Evolutionary conservation across 53 echinoderm and acorn worm species (phyloP), one percentile per base, ranked within the genome.

Genomic region (Henricia sp.): DNA sequence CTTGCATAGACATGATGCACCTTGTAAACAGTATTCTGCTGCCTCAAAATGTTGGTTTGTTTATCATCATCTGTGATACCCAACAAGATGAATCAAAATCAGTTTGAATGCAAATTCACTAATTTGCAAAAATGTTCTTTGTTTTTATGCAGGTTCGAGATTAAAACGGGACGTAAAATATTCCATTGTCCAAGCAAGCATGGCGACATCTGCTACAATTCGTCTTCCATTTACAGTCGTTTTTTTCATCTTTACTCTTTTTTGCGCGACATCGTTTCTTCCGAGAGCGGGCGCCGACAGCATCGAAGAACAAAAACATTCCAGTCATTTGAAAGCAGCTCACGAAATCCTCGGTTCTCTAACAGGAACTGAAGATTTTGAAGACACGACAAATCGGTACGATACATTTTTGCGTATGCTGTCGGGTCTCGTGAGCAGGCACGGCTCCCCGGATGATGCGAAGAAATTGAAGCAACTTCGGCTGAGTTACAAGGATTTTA

Each of bases 391-490:
- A 19, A 11, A 33, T 44, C 29, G 20, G 20, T 39, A 43, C 12
- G 59, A 76, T 26, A 37, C 14, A 58, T 13, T 50, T 8, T 17
- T 80, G 50, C 30, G 23, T 1, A 21, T 32, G 0, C 34, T 80
- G 32, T 27, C 48, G 9, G 42, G 46, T 48, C 30, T 80, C 14
- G 42, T 77, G 2, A 30, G 16, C 42, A 40, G 13, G 24, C 44
- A 62, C 32, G 64, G 20, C 33, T 3, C 28, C 1, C 44, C 12
- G 0, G 64, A 80, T 11, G n/a, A 46, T 30, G 63, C n/a, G 62
- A 32, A 64, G 44, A 80, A 50, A 64, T 63, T 80, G 30, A 6
- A 48, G 1, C 42, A 29, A 21, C 30, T 58, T 55, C 77, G 39
- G 24, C 41, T 20, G 0, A 2, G 19, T 0, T 37, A 13, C 34